Conservation (phyloP, 2,888 invertebrate species). For the Acleris literana region DNA sequence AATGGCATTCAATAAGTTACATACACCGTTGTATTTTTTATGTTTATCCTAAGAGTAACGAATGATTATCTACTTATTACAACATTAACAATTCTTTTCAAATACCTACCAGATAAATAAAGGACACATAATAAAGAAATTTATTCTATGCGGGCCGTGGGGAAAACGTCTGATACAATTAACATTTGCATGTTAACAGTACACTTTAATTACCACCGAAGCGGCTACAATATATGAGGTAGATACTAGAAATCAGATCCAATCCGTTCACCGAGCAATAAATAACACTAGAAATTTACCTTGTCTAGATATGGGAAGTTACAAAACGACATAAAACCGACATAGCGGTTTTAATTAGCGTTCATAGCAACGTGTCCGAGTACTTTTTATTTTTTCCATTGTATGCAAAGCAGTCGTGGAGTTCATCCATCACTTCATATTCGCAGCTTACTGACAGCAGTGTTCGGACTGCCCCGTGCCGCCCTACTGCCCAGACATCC, state of each 20-base stretch:
- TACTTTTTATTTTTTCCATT: slow-evolving; percentile 74
- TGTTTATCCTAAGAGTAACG: slow-evolving; percentile 1
- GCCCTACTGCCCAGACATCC: slow-evolving; percentile 58
- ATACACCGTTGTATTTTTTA: neutral
- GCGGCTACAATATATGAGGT: slow-evolving; percentile 20
- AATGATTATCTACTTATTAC: neutral
- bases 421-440: slow-evolving; percentile 81
- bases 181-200: slow-evolving; percentile 36
- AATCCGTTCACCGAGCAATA: slow-evolving; percentile 43
- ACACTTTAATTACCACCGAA: slow-evolving; percentile 33
- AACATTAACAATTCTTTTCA: slow-evolving; percentile 1
- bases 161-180: slow-evolving; percentile 25
- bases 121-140: no score
- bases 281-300: slow-evolving; percentile 62
- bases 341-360: slow-evolving; percentile 77
- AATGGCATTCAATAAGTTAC: slow-evolving; percentile 18
- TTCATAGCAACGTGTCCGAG: slow-evolving; percentile 69
- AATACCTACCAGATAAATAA: slow-evolving; percentile 4
- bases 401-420: slow-evolving; percentile 75
- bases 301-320: slow-evolving; percentile 61
- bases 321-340: slow-evolving; percentile 68
- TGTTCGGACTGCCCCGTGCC: slow-evolving; percentile 57
- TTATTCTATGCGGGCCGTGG: slow-evolving; percentile 11
- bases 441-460: slow-evolving; percentile 66
- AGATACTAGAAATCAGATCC: slow-evolving; percentile 30